Evolutionary conservation across 1,140 invertebrate genomes (phyloP).

Genomic region (Musca domestica): DNA sequence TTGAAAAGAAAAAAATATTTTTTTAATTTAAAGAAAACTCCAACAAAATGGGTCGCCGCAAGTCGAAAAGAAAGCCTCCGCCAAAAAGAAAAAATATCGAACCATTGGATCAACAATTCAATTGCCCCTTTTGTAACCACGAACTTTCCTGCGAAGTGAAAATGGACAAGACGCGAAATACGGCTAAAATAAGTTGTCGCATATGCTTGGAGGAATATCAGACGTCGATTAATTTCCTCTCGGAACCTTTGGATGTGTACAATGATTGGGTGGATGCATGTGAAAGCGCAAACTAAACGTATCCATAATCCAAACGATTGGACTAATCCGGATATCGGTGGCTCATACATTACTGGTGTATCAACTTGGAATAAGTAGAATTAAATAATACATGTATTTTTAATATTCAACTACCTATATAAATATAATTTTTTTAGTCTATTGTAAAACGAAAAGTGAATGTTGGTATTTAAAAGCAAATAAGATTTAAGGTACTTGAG

Average conservation of each 20-base stretch:
- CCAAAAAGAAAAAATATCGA: slow-evolving; percentile 92
- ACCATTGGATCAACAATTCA: slow-evolving; percentile 93
- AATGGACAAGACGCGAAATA: slow-evolving; percentile 92
- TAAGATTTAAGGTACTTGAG: too few species aligned
- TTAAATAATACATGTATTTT: too few species aligned
- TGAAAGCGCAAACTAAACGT: slow-evolving; percentile 79
- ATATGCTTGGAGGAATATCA: slow-evolving; percentile 97
- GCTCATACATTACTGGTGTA: too few species aligned
- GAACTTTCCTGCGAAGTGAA: slow-evolving; percentile 99
- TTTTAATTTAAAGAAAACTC: too few species aligned
- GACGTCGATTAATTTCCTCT: slow-evolving; percentile 93
- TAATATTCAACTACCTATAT: too few species aligned
- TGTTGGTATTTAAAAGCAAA: too few species aligned
- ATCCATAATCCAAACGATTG: too few species aligned
- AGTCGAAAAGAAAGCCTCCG: slow-evolving; percentile 96
- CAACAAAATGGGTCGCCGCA: slow-evolving; percentile 83
- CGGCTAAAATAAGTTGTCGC: slow-evolving; percentile 88
- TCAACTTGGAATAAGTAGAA: too few species aligned
- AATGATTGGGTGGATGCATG: slow-evolving; percentile 99
- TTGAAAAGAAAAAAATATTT: too few species aligned
- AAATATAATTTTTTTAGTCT: too few species aligned
- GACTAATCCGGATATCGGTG: too few species aligned
- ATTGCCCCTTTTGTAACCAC: slow-evolving; percentile 99
- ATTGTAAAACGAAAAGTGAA: too few species aligned
- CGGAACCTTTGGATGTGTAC: slow-evolving; percentile 97